Evolutionary conservation across 2,888 invertebrate species (phyloP).

Genomic region (Patella depressa): DNA sequence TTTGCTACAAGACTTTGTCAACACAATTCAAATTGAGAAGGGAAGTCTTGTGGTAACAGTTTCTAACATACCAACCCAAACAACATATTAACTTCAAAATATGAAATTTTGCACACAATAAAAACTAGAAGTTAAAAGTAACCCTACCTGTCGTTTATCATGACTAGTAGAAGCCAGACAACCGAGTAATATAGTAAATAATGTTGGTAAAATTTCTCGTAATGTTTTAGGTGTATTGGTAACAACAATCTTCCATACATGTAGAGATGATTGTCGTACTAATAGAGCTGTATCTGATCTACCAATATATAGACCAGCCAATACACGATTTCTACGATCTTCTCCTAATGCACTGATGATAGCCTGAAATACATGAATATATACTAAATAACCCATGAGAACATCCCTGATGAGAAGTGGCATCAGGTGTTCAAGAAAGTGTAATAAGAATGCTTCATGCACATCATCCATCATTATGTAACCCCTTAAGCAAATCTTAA

Average conservation of each 20-base stretch:
- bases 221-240: conserved; percentile 97
- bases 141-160: conserved; percentile 87
- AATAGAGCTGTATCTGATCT: conserved; percentile 95
- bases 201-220: conserved; percentile 93
- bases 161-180: conserved; percentile 96
- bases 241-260: conserved; percentile 99
- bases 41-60: too few relatives aligned
- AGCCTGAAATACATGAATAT: conserved; percentile 74
- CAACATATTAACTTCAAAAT: not conserved
- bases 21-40: too few relatives aligned
- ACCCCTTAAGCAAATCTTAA: too few relatives aligned
- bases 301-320: conserved; percentile 85
- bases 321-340: conserved; percentile 90
- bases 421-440: not conserved
- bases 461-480: conserved; percentile 26
- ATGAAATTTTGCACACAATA: not conserved
- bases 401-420: too few relatives aligned
- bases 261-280: conserved; percentile 97
- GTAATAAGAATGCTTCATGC: not conserved
- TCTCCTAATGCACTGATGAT: conserved; percentile 90
- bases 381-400: not conserved
- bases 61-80: too few relatives aligned
- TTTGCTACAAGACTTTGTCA: too few relatives aligned
- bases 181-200: conserved; percentile 91
- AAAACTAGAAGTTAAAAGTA: not conserved